Base-by-base conservation (phyloP, 1,140 invertebrate genomes). In the Drosophila grimshawi region DNA sequence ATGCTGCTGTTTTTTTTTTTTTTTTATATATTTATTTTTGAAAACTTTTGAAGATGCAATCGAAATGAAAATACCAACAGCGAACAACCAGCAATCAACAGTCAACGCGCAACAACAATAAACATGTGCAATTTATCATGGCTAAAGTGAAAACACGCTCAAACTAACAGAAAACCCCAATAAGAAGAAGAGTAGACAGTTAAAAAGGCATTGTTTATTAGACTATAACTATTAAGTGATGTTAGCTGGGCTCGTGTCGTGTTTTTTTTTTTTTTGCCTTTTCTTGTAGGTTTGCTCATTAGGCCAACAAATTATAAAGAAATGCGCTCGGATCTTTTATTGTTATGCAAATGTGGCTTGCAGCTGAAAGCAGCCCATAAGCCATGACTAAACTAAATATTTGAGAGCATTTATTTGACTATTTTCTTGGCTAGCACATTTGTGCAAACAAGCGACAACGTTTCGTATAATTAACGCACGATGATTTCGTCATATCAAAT, bases 51-150 rank as follows among this genome's bases (percentile, higher is more conserved):
- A 68, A 78, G 82, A 86, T 86, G 82, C 76, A 82, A 88, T 86
- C 81, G 64, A 62, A 55, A 78, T 71, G 49, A 55, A 70, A 80
- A 76, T 55, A 35, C 55, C 64, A 39, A 62, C 51, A 70, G 70
- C 48, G 52, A 74, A 61, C 65, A 48, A 51, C 41, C 53, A 66
- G 45, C 56, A 49, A 51, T 53, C 57, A 51, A 33, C 46, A 59
- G 53, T 43, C 37, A 64, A 19, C 19, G 19, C 19, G 19, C 19
- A 19, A 19, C 19, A 19, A 65, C 45, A 59, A 71, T 10, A 69
- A 69, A 86, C 57, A 69, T 70, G 48, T 88, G 80, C 83, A 86
- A 86, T 86, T 86, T 88, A 86, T 88, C 83, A 86, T 83, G 72
- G 53, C 62, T 59, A 71, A 80, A 88, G 83, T 86, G 83, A 86